These are phyloP conservation scores for Podarcis raffonei DNA, from an alignment of 2,113 vertebrate species.

Conservation along the genomic window DNA sequence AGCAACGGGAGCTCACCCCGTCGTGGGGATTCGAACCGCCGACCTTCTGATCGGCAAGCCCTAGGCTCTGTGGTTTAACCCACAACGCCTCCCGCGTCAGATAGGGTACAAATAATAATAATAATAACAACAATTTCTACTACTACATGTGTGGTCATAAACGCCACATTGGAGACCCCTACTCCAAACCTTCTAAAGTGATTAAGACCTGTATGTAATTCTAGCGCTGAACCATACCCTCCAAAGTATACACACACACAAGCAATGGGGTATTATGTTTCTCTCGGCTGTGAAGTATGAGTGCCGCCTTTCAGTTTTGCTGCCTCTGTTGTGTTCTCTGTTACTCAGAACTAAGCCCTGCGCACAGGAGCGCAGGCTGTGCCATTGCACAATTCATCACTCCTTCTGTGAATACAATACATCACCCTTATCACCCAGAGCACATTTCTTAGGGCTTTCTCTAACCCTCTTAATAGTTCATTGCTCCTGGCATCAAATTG, in stretches of 20 bases:
- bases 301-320: neutral
- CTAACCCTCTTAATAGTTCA: conserved; percentile 4
- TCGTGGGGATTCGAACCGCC: too few species aligned
- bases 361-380: neutral
- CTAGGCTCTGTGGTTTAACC: too few species aligned
- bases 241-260: neutral
- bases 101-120: too few species aligned
- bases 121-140: too few species aligned
- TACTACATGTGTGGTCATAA: too few species aligned
- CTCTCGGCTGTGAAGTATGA: neutral
- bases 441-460: conserved; percentile 30
- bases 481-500: neutral
- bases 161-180: neutral
- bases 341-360: neutral
- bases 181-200: neutral
- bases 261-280: neutral
- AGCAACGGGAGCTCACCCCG: too few species aligned
- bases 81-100: too few species aligned
- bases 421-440: conserved; percentile 7
- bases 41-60: too few species aligned
- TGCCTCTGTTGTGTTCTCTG: neutral
- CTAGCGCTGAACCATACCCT: neutral
- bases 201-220: neutral
- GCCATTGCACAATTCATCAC: neutral
- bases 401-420: neutral